These are phyloP conservation scores for Imbricaverruca yamaguchii DNA, from an alignment of 2,888 invertebrate species.

Conservation along the genomic window DNA sequence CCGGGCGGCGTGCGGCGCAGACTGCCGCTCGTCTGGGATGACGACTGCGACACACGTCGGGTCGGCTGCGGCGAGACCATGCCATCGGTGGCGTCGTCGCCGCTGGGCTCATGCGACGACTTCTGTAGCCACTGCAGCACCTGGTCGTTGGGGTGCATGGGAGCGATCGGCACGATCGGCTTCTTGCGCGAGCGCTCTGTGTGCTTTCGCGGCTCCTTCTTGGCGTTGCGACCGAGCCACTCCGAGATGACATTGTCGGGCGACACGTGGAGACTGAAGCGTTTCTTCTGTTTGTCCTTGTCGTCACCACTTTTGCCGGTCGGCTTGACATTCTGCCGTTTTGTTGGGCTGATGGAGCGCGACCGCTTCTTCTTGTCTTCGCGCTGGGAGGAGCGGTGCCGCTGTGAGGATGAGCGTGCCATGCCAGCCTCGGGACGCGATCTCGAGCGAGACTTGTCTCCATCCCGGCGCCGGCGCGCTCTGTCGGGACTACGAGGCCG, in stretches of 20 bases:
- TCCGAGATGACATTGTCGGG: conserved; percentile 8
- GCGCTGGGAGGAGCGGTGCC: background rate
- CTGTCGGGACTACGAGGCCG: background rate
- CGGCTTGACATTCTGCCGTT: background rate
- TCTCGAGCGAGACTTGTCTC: background rate
- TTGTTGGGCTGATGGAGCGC: conserved; percentile 13
- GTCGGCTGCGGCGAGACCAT: background rate
- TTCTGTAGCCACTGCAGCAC: conserved; percentile 9
- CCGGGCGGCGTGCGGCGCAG: background rate
- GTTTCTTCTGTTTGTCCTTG: background rate
- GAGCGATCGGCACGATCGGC: conserved; percentile 13
- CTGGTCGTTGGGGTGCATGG: conserved; percentile 19
- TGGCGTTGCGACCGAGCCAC: conserved; percentile 5
- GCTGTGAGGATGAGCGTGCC: background rate
- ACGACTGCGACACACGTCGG: background rate
- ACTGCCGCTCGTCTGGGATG: background rate
- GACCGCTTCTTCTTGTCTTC: background rate
- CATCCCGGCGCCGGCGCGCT: background rate
- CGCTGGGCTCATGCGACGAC: background rate
- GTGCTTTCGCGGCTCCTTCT: background rate
- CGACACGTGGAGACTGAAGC: background rate
- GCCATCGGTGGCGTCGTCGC: background rate
- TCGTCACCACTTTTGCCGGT: background rate
- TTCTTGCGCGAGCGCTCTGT: background rate
- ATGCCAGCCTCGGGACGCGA: background rate